A percentile compares a stretch with the other conserved stretches of the same genome.
phyloP scores from a whole-genome alignment of 2,113 vertebrate species.

The Sylvilagus bachmani region DNA sequence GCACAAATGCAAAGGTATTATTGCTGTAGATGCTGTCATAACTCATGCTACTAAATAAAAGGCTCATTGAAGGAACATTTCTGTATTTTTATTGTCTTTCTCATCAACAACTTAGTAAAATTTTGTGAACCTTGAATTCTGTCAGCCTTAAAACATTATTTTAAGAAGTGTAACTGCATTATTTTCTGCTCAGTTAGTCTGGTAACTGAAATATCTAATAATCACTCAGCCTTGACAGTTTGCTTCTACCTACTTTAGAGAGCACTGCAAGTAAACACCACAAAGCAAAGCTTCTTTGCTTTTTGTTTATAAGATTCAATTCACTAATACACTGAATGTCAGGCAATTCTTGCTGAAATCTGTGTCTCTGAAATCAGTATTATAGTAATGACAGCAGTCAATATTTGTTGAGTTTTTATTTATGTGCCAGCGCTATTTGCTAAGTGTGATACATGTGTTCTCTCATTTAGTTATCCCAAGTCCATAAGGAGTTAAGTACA shows the following conservation, averaged over 20 bases:
- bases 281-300: not conserved
- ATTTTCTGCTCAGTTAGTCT: slow-evolving; percentile 42
- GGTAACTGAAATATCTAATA: not conserved
- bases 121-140: slow-evolving; percentile 75
- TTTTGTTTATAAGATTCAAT: not conserved
- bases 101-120: slow-evolving; percentile 64
- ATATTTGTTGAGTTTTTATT: not conserved
- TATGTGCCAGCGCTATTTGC: not conserved
- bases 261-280: not conserved
- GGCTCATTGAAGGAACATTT: slow-evolving; percentile 57
- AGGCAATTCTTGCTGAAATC: not conserved
- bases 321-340: not conserved
- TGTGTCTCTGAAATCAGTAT: not conserved
- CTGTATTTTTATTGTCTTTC: not conserved
- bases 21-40: slow-evolving; percentile 11
- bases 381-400: not conserved
- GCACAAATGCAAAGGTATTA: slow-evolving; percentile 2
- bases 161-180: slow-evolving; percentile 30
- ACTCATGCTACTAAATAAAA: slow-evolving; percentile 42
- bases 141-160: slow-evolving; percentile 3
- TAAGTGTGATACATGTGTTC: not conserved
- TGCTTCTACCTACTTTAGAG: not conserved
- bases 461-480: not conserved
- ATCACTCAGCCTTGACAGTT: not conserved
- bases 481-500: not conserved